Evolutionary conservation across 2,797 vertebrate genomes (phyloP).

Genomic region (Buphagus erythrorhynchus): DNA sequence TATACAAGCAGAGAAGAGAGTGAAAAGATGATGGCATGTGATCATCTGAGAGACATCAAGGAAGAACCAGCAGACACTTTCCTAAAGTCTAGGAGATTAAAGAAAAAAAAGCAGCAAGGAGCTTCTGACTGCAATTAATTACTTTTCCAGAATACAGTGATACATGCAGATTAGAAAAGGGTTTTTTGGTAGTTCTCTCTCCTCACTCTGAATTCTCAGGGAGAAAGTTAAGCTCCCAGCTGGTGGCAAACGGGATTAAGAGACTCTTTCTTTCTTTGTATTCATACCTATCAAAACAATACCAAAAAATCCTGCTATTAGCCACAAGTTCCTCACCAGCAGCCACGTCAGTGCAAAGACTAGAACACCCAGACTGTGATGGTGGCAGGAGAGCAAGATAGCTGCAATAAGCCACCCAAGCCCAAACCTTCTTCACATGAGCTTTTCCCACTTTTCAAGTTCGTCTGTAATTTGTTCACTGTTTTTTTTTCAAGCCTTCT

Average conservation of each 20-base stretch:
- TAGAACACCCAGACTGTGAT: background rate
- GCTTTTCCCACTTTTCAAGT: background rate
- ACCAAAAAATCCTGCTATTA: background rate
- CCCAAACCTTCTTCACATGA: background rate
- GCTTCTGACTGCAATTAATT: background rate
- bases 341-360: accelerated
- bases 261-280: background rate
- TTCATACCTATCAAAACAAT: background rate
- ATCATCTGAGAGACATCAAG: background rate
- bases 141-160: background rate
- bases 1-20: background rate
- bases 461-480: background rate
- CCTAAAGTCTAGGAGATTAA: background rate
- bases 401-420: background rate
- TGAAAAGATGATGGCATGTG: accelerated
- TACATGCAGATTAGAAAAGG: background rate
- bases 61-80: background rate
- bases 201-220: background rate
- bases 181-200: background rate
- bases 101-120: background rate
- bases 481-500: background rate
- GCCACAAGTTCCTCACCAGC: background rate
- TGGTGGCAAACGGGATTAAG: background rate
- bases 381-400: background rate
- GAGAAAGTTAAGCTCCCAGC: background rate